Evolutionary conservation across 2,113 vertebrate species (phyloP), one percentile per base, ranked within the genome.

Genomic region (Chrysemys picta): DNA sequence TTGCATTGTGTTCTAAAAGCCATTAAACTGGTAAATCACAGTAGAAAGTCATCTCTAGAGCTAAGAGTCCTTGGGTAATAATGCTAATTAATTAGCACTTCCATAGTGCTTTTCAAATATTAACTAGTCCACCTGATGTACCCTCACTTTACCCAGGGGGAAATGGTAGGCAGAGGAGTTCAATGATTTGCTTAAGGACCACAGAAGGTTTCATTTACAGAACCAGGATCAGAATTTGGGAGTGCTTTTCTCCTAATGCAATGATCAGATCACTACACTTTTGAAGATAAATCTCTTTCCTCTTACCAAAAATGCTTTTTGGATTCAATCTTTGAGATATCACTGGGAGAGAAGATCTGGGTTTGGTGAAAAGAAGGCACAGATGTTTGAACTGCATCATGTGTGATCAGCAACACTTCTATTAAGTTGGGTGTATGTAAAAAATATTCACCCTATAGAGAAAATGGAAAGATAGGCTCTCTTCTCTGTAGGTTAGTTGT

Each of bases 311-410:
- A 72, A 93, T 27, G 6, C 57, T 94, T 78, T 12, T 56, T 82
- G 82, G 91, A 89, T 80, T 82, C 72, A 47, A 72, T 86, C 83
- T 83, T 75, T 78, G 80, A 87, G 54, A 52, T 7, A 57, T 50
- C 21, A 86, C 0, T 95, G 84, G 47, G 85, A 88, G 56, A 96
- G 94, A 95, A 97, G 93, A 96, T 96, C 92, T 84, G 12, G 54
- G 29, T 49, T 79, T 92, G 78, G 5, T 94, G 79, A 88, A 78
- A 86, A 65, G 84, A 93, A 42, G 81, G 45, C 47, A 87, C 0
- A 0, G 89, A 62, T 88, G n/a, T 95, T 95, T 90, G 81, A 96
- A 80, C 42, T 35, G 29, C 57, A 52, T n/a, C 92, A 42, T 83
- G 85, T n/a, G 47, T 91, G 53, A 52, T 90, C 93, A 91, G 54